A percentile compares a stretch with the other conserved stretches of the same genome.
phyloP scores from a whole-genome alignment of 2,797 vertebrate genomes.

The Erpetoichthys calabaricus region DNA sequence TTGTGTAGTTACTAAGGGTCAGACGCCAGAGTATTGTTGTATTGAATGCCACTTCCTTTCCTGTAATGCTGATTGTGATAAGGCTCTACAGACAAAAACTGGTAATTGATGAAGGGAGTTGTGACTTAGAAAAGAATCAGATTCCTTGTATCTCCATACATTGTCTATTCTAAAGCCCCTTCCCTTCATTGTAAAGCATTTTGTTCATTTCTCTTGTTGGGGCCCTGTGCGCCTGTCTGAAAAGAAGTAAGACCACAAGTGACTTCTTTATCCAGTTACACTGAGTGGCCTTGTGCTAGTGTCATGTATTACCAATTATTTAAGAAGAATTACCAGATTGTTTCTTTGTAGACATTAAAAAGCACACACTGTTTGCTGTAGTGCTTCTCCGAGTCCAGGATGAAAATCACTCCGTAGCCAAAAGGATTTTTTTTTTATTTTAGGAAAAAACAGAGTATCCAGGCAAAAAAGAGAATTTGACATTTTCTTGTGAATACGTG shows the following conservation, averaged over 20 bases:
- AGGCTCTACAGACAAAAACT: constrained; percentile 76
- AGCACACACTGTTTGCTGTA: constrained; percentile 16
- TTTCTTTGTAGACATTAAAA: constrained; percentile 65
- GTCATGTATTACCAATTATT: constrained; percentile 79
- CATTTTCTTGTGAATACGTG: too few species aligned
- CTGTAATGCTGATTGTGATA: constrained; percentile 82
- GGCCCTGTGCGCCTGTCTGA: constrained; percentile 46
- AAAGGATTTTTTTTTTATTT: too few species aligned
- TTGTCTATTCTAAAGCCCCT: constrained; percentile 42
- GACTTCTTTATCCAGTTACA: constrained; percentile 76
- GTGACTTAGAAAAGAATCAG: constrained; percentile 57
- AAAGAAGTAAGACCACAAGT: constrained; percentile 67
- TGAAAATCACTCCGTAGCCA: too few species aligned
- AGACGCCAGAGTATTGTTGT: constrained; percentile 72
- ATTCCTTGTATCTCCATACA: constrained; percentile 46
- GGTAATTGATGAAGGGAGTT: constrained; percentile 67
- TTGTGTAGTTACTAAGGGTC: constrained; percentile 70
- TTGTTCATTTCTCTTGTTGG: constrained; percentile 34
- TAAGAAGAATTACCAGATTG: constrained; percentile 74
- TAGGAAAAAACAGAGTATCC: too few species aligned
- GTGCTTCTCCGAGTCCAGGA: too few species aligned
- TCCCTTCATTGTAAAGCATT: constrained; percentile 42
- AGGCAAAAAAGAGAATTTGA: too few species aligned
- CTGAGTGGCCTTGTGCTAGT: constrained; percentile 84
- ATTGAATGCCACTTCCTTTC: constrained; percentile 61